These are phyloP conservation scores for crab-eating macaque (Macaca fascicularis) DNA, from an alignment of 2,113 vertebrate species.

Conservation along the genomic window DNA sequence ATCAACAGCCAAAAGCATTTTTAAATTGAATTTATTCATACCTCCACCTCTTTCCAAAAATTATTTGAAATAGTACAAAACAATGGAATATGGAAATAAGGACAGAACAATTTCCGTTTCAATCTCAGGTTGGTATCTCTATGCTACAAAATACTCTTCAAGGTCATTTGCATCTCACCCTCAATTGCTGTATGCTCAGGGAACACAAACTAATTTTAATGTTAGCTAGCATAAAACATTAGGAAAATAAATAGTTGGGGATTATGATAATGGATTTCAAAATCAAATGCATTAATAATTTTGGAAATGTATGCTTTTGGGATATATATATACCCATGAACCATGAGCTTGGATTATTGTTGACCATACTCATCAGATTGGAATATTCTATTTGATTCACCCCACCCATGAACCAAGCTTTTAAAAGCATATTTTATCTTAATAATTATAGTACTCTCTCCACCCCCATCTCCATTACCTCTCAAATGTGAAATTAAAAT, in stretches of 20 bases:
- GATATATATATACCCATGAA: neutral
- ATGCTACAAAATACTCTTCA: neutral
- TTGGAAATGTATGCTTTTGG: neutral
- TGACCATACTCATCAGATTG: neutral
- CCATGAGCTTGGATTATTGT: neutral
- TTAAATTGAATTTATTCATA: conserved; percentile 62
- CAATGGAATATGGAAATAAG: conserved; percentile 46
- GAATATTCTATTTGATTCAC: conserved; percentile 28
- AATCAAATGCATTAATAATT: conserved; percentile 1
- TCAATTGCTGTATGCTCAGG: neutral
- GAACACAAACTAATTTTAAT: conserved; percentile 42
- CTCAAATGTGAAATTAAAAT: conserved; percentile 23
- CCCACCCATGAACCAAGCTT: neutral
- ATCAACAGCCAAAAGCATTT: conserved; percentile 64
- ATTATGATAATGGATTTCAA: conserved; percentile 2
- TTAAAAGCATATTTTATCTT: conserved; percentile 40
- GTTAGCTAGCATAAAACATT: conserved; percentile 35
- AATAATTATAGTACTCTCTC: neutral
- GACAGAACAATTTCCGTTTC: neutral
- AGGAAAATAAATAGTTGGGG: conserved; percentile 8
- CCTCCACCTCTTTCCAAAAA: conserved; percentile 53
- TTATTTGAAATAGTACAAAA: conserved; percentile 42
- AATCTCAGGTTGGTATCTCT: conserved; percentile 9
- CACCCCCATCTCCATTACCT: neutral
- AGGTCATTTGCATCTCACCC: neutral